These are phyloP conservation scores for Dicaeum eximium DNA, from an alignment of 2,113 vertebrate genomes.

Conservation along the genomic window DNA sequence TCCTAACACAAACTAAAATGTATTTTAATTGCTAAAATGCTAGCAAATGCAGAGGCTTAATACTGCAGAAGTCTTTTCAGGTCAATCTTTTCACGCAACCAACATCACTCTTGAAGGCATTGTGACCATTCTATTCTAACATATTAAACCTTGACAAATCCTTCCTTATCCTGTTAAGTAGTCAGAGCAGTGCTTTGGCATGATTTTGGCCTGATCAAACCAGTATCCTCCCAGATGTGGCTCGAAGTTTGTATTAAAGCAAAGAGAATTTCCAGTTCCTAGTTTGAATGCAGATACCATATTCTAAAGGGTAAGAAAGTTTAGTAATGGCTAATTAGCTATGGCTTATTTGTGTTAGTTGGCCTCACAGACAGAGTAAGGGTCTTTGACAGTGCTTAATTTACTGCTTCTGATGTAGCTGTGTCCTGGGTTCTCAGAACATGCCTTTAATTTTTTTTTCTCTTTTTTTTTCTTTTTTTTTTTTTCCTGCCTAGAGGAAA, in stretches of 20 bases:
- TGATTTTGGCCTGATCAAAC: neutral
- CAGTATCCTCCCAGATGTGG: neutral
- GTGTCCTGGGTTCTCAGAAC: neutral
- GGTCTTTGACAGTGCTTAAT: neutral
- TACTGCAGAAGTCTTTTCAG: neutral
- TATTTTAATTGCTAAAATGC: neutral
- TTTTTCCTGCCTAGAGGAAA: neutral
- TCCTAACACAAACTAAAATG: neutral
- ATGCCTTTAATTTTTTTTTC: fast-evolving
- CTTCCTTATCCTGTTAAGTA: neutral
- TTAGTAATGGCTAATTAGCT: neutral
- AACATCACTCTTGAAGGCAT: neutral
- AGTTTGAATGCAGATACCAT: neutral
- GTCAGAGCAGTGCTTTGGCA: neutral
- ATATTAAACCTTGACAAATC: neutral
- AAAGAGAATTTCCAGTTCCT: neutral
- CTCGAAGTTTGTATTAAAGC: neutral
- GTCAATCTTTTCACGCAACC: neutral
- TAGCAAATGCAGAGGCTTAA: neutral
- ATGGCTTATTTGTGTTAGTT: neutral
- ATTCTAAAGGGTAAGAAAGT: neutral
- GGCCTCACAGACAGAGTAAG: neutral
- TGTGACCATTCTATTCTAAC: neutral
- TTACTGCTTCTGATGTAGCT: neutral
- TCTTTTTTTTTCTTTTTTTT: too few relatives aligned